Evolutionary conservation across 2,797 vertebrate genomes (phyloP).

Genomic region (Sarcoramphus papa): DNA sequence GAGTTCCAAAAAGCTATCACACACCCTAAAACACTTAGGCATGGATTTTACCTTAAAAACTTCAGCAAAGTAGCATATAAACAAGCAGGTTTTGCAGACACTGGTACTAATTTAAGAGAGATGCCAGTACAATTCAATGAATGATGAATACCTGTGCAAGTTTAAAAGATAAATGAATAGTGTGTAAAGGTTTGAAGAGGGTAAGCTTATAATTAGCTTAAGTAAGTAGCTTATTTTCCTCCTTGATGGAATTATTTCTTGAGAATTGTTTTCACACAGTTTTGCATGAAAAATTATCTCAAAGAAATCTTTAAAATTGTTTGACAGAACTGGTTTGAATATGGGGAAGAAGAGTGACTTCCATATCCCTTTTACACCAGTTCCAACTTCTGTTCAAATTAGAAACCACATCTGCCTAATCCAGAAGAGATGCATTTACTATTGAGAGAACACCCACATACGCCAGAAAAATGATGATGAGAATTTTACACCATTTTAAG

Average conservation of each 20-base stretch:
- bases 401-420: background rate
- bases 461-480: background rate
- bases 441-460: background rate
- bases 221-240: background rate
- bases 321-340: background rate
- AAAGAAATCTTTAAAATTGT: background rate
- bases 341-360: background rate
- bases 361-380: background rate
- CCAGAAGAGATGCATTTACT: background rate
- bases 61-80: background rate
- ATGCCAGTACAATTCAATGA: background rate
- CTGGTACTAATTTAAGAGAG: background rate
- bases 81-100: background rate
- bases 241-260: background rate
- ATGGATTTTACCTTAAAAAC: background rate
- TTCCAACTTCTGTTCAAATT: background rate
- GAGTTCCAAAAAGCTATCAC: background rate
- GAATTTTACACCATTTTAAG: background rate
- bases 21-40: background rate
- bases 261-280: background rate
- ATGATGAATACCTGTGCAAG: background rate
- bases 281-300: background rate
- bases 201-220: background rate
- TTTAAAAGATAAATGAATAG: background rate
- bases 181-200: background rate